Conservation (phyloP, 2,113 vertebrate genomes). For the Cyphomyrus discorhynchus region DNA sequence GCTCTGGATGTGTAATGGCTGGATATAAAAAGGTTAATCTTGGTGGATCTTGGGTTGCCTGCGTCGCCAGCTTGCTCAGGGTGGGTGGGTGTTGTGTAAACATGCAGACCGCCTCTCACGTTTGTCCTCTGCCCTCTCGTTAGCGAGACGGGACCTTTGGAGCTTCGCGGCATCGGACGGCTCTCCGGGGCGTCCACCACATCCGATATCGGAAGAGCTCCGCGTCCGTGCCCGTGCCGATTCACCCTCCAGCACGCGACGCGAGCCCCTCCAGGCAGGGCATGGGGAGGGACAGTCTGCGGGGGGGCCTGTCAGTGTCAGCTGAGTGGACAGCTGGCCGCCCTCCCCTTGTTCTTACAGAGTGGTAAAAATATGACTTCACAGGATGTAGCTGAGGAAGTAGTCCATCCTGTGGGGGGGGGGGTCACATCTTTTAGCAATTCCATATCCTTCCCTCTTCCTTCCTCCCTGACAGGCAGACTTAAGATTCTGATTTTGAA, state of each 20-base stretch:
- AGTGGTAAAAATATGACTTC: conserved; percentile 54
- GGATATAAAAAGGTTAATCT: not conserved
- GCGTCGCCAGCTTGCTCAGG: not conserved
- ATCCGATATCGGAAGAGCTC: not conserved
- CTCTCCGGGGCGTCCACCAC: not conserved
- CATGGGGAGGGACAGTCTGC: not conserved
- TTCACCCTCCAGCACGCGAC: not conserved
- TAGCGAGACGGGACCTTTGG: not conserved
- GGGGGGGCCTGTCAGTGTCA: not conserved
- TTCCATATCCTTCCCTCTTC: not conserved
- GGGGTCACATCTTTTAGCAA: not conserved
- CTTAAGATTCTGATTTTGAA: conserved; percentile 15
- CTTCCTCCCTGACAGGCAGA: not conserved
- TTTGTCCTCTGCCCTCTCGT: not conserved
- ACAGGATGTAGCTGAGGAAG: conserved; percentile 56
- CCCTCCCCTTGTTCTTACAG: conserved; percentile 34
- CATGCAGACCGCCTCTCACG: not conserved
- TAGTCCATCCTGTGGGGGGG: conserved; percentile 42
- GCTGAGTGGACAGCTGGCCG: conserved; percentile 34
- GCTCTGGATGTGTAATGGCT: not conserved
- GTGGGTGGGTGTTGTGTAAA: not conserved
- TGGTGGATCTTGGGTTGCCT: not conserved
- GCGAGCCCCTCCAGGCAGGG: not conserved
- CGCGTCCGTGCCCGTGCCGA: not conserved
- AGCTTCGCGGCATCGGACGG: not conserved